These are phyloP conservation scores for Balanococcus diminutus DNA, from an alignment of 2,888 invertebrate genomes.

Conservation along the genomic window DNA sequence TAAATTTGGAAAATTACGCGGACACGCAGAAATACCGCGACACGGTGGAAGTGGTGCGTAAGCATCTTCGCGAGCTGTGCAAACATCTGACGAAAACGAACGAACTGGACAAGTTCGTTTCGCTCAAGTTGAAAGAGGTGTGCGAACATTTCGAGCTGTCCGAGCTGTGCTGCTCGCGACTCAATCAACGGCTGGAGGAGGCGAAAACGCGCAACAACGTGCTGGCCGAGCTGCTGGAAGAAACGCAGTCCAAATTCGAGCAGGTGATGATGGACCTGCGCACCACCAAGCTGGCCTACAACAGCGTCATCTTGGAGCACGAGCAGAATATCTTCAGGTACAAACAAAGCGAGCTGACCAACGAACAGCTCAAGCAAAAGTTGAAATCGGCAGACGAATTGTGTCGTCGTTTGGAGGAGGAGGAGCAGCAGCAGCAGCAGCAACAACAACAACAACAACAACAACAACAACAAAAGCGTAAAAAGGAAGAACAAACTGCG, in stretches of 20 bases:
- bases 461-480: not conserved
- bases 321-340: conserved; percentile 50
- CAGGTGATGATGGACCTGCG: conserved; percentile 51
- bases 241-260: conserved; percentile 52
- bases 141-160: conserved; percentile 49
- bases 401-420: not conserved
- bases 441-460: not conserved
- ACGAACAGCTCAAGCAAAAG: conserved; percentile 25
- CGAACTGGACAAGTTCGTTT: conserved; percentile 44
- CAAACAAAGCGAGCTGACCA: conserved; percentile 21
- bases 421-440: not conserved
- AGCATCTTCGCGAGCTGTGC: conserved; percentile 32
- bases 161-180: conserved; percentile 47
- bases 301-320: conserved; percentile 48
- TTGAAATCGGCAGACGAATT: not conserved
- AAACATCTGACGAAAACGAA: conserved; percentile 46
- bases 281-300: conserved; percentile 48
- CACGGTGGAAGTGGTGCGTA: conserved; percentile 24
- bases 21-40: conserved; percentile 46
- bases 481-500: not conserved
- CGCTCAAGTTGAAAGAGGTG: conserved; percentile 57
- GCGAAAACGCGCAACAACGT: conserved; percentile 39
- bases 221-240: conserved; percentile 41
- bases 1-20: conserved; percentile 50
- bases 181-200: not conserved